Evolutionary conservation across 2,797 vertebrate genomes (phyloP).

Genomic region (Chloroceryle inda): DNA sequence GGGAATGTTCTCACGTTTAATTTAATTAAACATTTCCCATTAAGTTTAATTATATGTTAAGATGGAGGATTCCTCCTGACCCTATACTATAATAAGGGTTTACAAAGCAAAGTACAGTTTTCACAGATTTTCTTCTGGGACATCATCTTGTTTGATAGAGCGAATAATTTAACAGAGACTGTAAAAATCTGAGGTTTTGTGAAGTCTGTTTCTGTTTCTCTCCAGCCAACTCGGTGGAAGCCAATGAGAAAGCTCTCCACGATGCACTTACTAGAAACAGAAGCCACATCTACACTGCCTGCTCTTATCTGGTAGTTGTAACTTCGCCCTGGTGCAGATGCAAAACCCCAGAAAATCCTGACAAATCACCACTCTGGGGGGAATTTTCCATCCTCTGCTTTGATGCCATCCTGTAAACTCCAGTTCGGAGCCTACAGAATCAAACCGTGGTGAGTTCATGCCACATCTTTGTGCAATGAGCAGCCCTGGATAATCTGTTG

Average conservation of each 20-base stretch:
- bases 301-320: background rate
- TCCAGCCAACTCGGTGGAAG: background rate
- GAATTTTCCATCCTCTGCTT: background rate
- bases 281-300: fast-evolving
- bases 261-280: background rate
- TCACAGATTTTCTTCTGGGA: background rate
- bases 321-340: background rate
- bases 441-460: background rate
- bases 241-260: background rate
- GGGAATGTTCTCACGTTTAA: background rate
- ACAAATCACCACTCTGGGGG: background rate
- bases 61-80: background rate
- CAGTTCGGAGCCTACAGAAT: background rate
- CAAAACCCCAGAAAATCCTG: background rate
- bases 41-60: constrained; percentile 40
- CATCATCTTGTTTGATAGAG: background rate
- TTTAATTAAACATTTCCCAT: constrained; percentile 50
- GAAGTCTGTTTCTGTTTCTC: background rate
- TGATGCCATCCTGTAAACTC: fast-evolving
- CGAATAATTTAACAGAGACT: background rate
- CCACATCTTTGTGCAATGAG: fast-evolving
- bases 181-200: background rate
- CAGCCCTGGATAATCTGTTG: background rate
- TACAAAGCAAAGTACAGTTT: background rate
- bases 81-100: background rate